phyloP scores from a whole-genome alignment of 2,888 invertebrate genomes.

The Nephrotoma flavescens region DNA sequence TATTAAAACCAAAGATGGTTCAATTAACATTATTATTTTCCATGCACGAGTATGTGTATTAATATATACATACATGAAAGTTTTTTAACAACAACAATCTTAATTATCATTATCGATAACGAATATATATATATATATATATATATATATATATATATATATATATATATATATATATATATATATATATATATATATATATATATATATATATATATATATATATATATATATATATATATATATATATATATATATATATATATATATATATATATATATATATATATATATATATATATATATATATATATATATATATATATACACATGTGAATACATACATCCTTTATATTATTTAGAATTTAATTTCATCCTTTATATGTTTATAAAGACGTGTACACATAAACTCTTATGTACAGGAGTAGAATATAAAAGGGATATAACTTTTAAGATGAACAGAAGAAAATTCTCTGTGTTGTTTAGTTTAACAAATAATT shows the following conservation, averaged over 20 bases:
- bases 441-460: neutral
- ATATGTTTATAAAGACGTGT: neutral
- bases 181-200: too few species aligned
- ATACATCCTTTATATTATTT: neutral
- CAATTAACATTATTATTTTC: neutral
- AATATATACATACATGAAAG: neutral
- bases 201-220: too few species aligned
- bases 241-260: too few species aligned
- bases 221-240: too few species aligned
- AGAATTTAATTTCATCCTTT: too few species aligned
- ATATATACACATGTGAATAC: too few species aligned
- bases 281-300: too few species aligned
- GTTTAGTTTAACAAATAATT: neutral
- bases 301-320: too few species aligned
- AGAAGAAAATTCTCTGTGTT: neutral
- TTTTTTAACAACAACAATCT: neutral
- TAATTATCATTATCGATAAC: neutral
- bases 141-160: too few species aligned
- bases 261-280: too few species aligned
- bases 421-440: neutral
- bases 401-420: neutral
- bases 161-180: too few species aligned
- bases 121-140: neutral
- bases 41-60: too few species aligned
- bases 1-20: neutral